Evolutionary conservation across 1,140 invertebrate genomes (phyloP), one percentile per base, ranked within the genome.

Genomic region (Heliconius hewitsoni): DNA sequence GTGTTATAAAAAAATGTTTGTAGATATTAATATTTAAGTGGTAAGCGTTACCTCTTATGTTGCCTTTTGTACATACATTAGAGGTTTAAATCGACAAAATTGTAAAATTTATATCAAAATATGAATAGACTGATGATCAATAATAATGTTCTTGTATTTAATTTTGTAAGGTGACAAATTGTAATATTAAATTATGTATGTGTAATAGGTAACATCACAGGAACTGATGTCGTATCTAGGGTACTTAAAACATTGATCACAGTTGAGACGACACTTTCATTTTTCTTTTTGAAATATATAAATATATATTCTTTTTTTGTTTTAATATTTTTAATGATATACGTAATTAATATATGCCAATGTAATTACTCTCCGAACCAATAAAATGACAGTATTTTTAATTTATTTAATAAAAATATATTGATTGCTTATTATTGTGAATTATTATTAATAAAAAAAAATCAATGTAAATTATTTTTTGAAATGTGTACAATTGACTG

Each of bases 71-170:
- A 90, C 89, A 86, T 91, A 93, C 90, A 91, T 88, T 93, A 91
- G 87, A 88, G 85, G 89, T 91, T 92, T 90, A 90, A 92, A 92
- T 92, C 91, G 90, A 94, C 92, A 66, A 92, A 92, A 93, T 92
- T 93, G 91, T 93, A 93, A 93, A 94, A 94, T 66, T 90, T 93
- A 92, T 94, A 93, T 92, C 87, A 90, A 91, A 90, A 86, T 94
- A 94, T 93, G 91, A 93, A 94, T 94, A 94, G 93, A 94, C 93
- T 94, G 93, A 94, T 93, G 92, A 91, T 93, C 91, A 94, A 93
- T 93, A 93, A 93, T 93, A 93, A 94, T 93, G 90, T 93, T 93
- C 91, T 94, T 92, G 88, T 93, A 92, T 93, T 93, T 94, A 94
- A 94, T 94, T 93, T 94, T 94, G 88, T 93, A 94, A 91, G 92